Conservation (phyloP, 2,113 vertebrate species). For the Sprattus sprattus region DNA sequence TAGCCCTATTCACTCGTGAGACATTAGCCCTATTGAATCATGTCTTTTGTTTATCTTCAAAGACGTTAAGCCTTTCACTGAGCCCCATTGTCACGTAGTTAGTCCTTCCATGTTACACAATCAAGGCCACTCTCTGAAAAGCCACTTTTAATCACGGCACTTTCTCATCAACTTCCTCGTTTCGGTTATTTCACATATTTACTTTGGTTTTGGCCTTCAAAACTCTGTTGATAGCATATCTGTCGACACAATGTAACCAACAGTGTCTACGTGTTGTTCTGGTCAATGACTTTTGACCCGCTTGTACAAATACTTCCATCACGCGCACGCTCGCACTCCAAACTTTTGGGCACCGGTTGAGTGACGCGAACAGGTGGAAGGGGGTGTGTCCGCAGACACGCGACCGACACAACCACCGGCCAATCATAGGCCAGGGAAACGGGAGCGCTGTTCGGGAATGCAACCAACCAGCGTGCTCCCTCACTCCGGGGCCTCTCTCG, state of each 20-base stretch:
- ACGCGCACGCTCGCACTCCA: constrained; percentile 4
- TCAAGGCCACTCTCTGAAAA: background rate
- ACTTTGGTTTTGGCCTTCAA: background rate
- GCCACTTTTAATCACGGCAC: background rate
- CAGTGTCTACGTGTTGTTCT: background rate
- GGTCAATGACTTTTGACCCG: constrained; percentile 6
- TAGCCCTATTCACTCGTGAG: background rate
- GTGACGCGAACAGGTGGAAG: constrained; percentile 49
- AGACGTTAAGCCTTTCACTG: background rate
- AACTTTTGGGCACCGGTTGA: constrained; percentile 23
- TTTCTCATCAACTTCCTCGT: background rate
- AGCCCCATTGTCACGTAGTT: background rate
- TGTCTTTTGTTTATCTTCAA: background rate
- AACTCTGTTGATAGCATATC: background rate
- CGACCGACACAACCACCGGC: constrained; percentile 41
- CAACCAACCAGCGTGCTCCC: constrained; percentile 44
- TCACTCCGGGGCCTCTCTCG: constrained; percentile 29
- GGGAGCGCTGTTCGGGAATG: background rate
- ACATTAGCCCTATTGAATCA: background rate
- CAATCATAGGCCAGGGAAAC: constrained; percentile 38
- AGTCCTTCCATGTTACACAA: background rate
- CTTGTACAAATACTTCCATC: background rate
- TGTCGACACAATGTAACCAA: background rate
- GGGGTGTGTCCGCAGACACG: constrained; percentile 31
- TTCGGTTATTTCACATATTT: background rate